These are phyloP conservation scores for Philypnodon macrostomus DNA, from an alignment of 2,797 vertebrate genomes.

Conservation along the genomic window DNA sequence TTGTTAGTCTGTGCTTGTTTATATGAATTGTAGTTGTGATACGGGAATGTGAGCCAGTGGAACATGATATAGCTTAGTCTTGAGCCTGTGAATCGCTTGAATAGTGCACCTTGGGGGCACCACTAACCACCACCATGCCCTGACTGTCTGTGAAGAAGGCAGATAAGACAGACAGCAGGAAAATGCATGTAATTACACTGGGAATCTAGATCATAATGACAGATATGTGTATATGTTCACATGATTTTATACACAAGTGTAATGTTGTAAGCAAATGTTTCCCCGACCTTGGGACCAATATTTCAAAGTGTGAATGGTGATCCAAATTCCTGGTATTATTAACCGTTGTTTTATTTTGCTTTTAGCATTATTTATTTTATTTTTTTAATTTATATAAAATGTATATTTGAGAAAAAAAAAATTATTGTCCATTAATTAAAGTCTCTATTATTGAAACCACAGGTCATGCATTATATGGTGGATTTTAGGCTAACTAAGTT, in stretches of 20 bases:
- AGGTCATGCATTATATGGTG: not conserved
- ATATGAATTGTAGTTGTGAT: constrained; percentile 16
- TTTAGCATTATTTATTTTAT: too few species aligned
- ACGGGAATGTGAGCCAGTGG: constrained; percentile 35
- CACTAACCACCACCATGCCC: constrained; percentile 37
- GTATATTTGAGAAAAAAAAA: too few species aligned
- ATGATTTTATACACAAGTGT: constrained; percentile 6
- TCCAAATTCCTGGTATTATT: too few species aligned
- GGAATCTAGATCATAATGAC: constrained; percentile 8
- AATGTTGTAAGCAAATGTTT: not conserved
- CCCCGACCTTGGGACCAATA: not conserved
- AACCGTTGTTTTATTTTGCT: too few species aligned
- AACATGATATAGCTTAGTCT: constrained; percentile 41
- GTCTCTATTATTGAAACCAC: too few species aligned
- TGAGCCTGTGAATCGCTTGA: constrained; percentile 31
- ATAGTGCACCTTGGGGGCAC: constrained; percentile 26
- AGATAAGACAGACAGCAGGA: constrained; percentile 15
- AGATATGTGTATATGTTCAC: constrained; percentile 8
- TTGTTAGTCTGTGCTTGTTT: constrained; percentile 25
- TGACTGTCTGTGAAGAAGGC: constrained; percentile 25
- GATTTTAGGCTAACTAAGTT: not conserved
- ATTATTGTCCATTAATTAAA: too few species aligned
- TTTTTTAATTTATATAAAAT: too few species aligned
- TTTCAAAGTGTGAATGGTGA: too few species aligned
- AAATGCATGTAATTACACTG: constrained; percentile 1